Base-by-base conservation (phyloP, 2,797 vertebrate genomes). In the Sorex maritimensis region DNA sequence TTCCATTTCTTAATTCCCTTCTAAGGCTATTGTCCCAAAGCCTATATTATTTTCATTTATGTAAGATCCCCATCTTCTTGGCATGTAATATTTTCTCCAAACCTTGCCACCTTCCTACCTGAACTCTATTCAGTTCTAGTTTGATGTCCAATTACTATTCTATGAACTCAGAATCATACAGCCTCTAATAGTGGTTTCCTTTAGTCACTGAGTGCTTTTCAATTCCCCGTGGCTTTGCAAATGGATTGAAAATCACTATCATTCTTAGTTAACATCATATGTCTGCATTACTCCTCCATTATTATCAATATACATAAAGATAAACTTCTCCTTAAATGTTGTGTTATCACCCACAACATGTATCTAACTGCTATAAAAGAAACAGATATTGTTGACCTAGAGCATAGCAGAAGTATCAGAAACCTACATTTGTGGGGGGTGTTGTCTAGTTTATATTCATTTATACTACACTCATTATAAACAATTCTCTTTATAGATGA, bases 141-240 rank as follows among this genome's bases (percentile, higher is more conserved):
- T 5, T 28, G 6, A 67, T 19, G 30, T 72, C 13, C 9, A 80
- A 28, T 6, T 34, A 13, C 58, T 8, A 28, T 1, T 30, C 19
- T 28, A 49, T 2, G 17, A 3, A 17, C 8, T 49, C 13, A 28
- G 2, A 4, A 3, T 1, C n/a, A 1, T 24, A 10, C 0, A 1
- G 1, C n/a, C 14, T 52, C 34, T 46, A 14, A 3, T 5, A 38
- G 9, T 1, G 44, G 55, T 82, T 4, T 63, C 26, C 3, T 89
- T 26, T 34, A 7, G 41, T 80, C 24, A 44, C 2, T 24, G 12
- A 68, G 55, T 44, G 1, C 12, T 24, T 15, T 41, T 79, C 21
- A 21, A 13, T 80, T 49, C 26, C 13, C 11, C n/a, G 5, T 21
- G 14, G 6, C 28, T 91, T 94, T 74, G 19, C 44, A 91, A 85